phyloP scores from a whole-genome alignment of 2,888 invertebrate species.

The Copidosoma aretas region DNA sequence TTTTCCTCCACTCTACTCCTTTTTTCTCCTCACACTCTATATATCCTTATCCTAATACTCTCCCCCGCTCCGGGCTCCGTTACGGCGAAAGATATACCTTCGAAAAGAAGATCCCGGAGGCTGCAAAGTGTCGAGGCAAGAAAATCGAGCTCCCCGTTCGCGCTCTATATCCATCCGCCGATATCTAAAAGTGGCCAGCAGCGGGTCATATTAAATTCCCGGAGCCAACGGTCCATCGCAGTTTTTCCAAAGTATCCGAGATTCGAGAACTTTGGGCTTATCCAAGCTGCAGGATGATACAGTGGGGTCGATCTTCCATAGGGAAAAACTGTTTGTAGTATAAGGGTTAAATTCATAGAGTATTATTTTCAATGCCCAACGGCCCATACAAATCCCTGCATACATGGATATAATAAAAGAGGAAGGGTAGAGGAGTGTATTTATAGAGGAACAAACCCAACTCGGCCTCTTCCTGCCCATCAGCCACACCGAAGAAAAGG shows the following conservation, averaged over 20 bases:
- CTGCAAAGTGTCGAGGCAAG: not conserved
- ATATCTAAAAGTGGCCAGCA: slow-evolving; percentile 24
- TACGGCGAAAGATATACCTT: not conserved
- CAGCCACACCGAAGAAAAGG: slow-evolving; percentile 17
- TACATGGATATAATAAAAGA: no score
- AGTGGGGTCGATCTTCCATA: no score
- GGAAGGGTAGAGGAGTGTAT: not conserved
- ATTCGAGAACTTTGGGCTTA: no score
- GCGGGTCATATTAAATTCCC: slow-evolving; percentile 20
- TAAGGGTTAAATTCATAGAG: no score
- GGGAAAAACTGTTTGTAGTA: no score
- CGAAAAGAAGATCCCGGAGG: not conserved
- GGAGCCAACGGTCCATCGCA: slow-evolving; percentile 16
- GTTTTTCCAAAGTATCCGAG: no score
- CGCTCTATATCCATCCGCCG: slow-evolving; percentile 22
- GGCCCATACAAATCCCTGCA: no score
- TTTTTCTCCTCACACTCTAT: not conserved
- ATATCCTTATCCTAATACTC: not conserved
- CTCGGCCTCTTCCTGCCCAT: slow-evolving; percentile 4
- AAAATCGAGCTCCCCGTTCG: not conserved
- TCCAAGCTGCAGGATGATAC: no score
- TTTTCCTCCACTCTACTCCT: no score
- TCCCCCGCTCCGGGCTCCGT: slow-evolving; percentile 5
- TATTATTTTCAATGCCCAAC: no score
- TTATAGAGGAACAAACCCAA: not conserved